Percentiles rank a stretch among this genome's conserved stretches.
These are phyloP conservation scores for Oscheius myriophilus DNA, from an alignment of 2,888 invertebrate species.

Conservation along the genomic window DNA sequence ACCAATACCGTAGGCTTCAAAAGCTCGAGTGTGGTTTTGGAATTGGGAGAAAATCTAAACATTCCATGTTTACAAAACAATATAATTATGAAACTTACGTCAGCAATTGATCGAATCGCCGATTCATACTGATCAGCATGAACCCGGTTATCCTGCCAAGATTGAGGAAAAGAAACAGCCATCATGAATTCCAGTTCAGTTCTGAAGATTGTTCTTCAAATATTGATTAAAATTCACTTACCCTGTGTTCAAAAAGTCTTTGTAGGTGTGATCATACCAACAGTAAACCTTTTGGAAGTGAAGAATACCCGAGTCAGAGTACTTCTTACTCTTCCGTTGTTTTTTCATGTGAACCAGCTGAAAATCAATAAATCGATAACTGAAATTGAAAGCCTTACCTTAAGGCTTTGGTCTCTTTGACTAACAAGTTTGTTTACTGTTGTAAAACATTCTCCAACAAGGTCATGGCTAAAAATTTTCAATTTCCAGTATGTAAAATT, in stretches of 20 bases:
- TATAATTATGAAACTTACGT: constrained; percentile 24
- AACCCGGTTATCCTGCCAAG: constrained; percentile 55
- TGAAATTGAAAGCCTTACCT: background rate
- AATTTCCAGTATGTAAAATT: background rate
- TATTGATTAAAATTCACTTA: constrained; percentile 8
- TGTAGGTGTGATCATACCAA: constrained; percentile 60
- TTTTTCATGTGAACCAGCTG: constrained; percentile 63
- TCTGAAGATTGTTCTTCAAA: constrained; percentile 32
- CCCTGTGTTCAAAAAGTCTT: constrained; percentile 61
- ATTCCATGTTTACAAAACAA: background rate
- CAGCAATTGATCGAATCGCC: constrained; percentile 59
- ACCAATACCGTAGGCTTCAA: constrained; percentile 74
- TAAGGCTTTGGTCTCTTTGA: constrained; percentile 7
- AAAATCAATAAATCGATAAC: constrained; percentile 5
- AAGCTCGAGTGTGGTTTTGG: constrained; percentile 56
- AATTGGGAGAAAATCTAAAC: constrained; percentile 58
- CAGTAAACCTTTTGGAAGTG: constrained; percentile 55
- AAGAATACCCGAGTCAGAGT: constrained; percentile 53
- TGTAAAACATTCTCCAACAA: constrained; percentile 74
- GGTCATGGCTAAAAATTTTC: constrained; percentile 70
- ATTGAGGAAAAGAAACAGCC: constrained; percentile 58
- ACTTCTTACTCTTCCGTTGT: constrained; percentile 59
- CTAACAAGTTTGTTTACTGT: constrained; percentile 72
- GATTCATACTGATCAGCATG: constrained; percentile 62
- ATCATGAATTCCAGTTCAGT: constrained; percentile 63